phyloP scores from a whole-genome alignment of 2,888 invertebrate genomes.

The Fabriciana adippe region DNA sequence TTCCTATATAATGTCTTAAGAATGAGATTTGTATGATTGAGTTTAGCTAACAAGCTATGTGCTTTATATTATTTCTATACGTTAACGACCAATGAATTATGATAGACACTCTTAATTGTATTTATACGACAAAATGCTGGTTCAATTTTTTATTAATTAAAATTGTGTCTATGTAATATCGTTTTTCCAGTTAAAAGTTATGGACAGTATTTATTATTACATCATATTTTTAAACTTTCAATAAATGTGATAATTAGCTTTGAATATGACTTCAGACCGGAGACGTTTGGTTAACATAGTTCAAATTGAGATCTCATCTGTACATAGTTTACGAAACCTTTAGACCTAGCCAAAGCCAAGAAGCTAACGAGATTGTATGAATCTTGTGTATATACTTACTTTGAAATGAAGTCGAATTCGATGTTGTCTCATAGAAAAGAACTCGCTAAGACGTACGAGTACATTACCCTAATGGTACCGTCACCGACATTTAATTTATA shows the following conservation, averaged over 20 bases:
- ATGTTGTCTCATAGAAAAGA: constrained; percentile 17
- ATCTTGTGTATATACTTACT: constrained; percentile 30
- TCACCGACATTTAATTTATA: constrained; percentile 24
- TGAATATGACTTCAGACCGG: constrained; percentile 61
- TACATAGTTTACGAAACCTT: constrained; percentile 75
- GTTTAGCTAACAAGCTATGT: neutral
- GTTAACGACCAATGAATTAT: neutral
- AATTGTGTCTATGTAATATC: neutral
- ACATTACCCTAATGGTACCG: constrained; percentile 23
- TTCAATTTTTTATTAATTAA: constrained; percentile 36
- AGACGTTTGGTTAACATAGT: constrained; percentile 73
- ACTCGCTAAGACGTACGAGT: constrained; percentile 23
- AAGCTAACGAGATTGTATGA: constrained; percentile 60
- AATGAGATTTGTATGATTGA: constrained; percentile 18
- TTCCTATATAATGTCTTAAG: constrained; percentile 27
- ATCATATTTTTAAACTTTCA: constrained; percentile 57
- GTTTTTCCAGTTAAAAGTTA: constrained; percentile 15
- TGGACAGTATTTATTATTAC: constrained; percentile 37
- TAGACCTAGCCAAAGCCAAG: constrained; percentile 78
- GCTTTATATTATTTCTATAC: constrained; percentile 2
- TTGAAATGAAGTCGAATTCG: constrained; percentile 32
- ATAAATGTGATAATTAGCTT: constrained; percentile 73
- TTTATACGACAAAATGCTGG: constrained; percentile 16
- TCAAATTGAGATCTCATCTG: constrained; percentile 81
- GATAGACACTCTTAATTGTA: neutral